These are phyloP conservation scores for Moxostoma hubbsi DNA, from an alignment of 2,797 vertebrate genomes.

Conservation along the genomic window DNA sequence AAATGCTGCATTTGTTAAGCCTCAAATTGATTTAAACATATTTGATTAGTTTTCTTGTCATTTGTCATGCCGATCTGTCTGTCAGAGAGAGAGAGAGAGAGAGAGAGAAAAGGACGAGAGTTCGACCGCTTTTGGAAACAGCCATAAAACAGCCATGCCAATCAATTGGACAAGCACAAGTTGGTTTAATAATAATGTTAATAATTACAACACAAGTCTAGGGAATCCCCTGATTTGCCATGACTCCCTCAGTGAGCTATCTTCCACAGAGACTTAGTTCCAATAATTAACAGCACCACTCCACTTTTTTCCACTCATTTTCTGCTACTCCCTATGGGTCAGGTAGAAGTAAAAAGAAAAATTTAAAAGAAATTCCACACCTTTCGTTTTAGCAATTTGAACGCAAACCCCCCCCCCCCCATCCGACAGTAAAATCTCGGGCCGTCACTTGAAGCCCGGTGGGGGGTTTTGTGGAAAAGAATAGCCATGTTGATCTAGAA, in stretches of 20 bases:
- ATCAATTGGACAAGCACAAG: constrained; percentile 74
- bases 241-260: constrained; percentile 64
- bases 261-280: constrained; percentile 55
- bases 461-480: constrained; percentile 75
- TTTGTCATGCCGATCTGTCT: constrained; percentile 58
- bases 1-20: constrained; percentile 47
- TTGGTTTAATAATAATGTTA: constrained; percentile 71
- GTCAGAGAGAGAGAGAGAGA: constrained; percentile 41
- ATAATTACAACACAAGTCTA: constrained; percentile 70
- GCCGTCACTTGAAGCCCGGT: constrained; percentile 49
- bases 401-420: constrained; percentile 50
- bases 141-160: constrained; percentile 71
- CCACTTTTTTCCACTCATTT: not conserved
- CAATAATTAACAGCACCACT: constrained; percentile 59
- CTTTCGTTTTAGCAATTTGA: constrained; percentile 53
- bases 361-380: constrained; percentile 17
- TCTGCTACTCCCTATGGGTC: constrained; percentile 40
- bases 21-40: constrained; percentile 59
- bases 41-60: constrained; percentile 66
- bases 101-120: constrained; percentile 44
- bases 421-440: constrained; percentile 61
- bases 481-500: constrained; percentile 74
- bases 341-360: constrained; percentile 16
- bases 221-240: constrained; percentile 67
- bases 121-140: constrained; percentile 57